phyloP scores from a whole-genome alignment of 2,113 vertebrate genomes.

The Phalacrocorax pelagicus region DNA sequence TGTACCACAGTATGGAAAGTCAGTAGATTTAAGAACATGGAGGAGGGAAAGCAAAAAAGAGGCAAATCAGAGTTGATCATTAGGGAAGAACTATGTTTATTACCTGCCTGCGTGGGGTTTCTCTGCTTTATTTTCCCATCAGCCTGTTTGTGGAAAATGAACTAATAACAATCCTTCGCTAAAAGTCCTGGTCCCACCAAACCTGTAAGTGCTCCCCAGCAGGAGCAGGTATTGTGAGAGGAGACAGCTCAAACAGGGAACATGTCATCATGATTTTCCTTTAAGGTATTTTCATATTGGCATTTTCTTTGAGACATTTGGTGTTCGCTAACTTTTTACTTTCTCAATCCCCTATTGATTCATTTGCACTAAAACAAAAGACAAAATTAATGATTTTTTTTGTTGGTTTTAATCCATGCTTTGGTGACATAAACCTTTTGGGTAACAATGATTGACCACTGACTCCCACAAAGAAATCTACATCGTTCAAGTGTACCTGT shows the following conservation, averaged over 20 bases:
- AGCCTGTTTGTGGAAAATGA: not conserved
- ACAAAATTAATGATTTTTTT: not conserved
- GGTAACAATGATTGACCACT: not conserved
- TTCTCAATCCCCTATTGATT: not conserved
- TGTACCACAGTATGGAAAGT: not conserved
- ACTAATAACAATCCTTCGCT: not conserved
- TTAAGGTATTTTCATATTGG: not conserved
- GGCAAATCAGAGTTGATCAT: not conserved
- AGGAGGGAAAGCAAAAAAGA: not conserved
- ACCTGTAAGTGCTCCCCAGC: not conserved
- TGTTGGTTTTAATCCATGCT: not conserved
- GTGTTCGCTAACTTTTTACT: not conserved
- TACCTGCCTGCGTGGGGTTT: not conserved
- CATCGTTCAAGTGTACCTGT: accelerated
- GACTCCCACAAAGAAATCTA: not conserved
- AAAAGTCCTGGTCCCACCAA: not conserved
- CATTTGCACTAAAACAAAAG: not conserved
- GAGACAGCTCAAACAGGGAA: not conserved
- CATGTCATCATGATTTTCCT: accelerated
- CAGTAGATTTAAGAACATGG: not conserved
- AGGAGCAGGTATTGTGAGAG: not conserved
- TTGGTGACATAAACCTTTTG: not conserved
- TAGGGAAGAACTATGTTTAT: not conserved
- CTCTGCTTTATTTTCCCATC: not conserved
- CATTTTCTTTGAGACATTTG: not conserved